phyloP scores from a whole-genome alignment of 2,888 invertebrate species.

The Sinotaia quadrata region DNA sequence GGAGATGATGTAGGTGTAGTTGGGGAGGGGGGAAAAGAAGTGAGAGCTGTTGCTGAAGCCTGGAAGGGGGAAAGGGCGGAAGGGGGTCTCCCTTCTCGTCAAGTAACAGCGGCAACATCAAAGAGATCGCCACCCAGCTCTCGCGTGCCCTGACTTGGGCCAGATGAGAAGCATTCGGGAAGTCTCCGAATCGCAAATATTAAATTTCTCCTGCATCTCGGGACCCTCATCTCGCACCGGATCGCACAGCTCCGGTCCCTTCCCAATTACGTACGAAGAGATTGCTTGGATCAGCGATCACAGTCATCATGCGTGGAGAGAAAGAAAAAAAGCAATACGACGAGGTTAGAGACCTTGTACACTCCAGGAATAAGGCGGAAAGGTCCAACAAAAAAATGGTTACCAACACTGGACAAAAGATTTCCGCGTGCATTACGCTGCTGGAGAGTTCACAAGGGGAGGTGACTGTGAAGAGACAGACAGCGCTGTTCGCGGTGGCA shows the following conservation, averaged over 20 bases:
- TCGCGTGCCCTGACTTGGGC: conserved; percentile 7
- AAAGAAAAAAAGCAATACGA: neutral
- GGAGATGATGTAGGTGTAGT: neutral
- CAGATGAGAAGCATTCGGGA: conserved; percentile 17
- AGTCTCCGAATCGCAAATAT: conserved; percentile 7
- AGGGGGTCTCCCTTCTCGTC: conserved; percentile 14
- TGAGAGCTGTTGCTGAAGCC: neutral
- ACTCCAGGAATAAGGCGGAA: neutral
- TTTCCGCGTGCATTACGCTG: conserved; percentile 23
- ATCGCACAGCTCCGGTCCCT: neutral
- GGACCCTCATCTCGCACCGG: neutral
- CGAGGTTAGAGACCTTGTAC: too few relatives aligned
- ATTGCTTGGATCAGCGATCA: conserved; percentile 27
- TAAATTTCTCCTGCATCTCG: conserved; percentile 7
- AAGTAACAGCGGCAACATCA: conserved; percentile 24
- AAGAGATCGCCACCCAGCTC: conserved; percentile 24
- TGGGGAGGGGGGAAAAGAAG: conserved; percentile 14
- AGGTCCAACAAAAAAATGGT: conserved; percentile 14
- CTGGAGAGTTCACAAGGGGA: conserved; percentile 23
- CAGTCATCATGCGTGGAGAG: conserved; percentile 12
- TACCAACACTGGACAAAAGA: conserved; percentile 21
- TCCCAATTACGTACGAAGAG: conserved; percentile 14
- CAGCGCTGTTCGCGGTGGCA: conserved; percentile 3
- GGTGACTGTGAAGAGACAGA: conserved; percentile 22
- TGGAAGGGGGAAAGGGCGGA: conserved; percentile 14